Evolutionary conservation across 1,140 invertebrate species (phyloP).

Genomic region (Vollenhovia emeryi): DNA sequence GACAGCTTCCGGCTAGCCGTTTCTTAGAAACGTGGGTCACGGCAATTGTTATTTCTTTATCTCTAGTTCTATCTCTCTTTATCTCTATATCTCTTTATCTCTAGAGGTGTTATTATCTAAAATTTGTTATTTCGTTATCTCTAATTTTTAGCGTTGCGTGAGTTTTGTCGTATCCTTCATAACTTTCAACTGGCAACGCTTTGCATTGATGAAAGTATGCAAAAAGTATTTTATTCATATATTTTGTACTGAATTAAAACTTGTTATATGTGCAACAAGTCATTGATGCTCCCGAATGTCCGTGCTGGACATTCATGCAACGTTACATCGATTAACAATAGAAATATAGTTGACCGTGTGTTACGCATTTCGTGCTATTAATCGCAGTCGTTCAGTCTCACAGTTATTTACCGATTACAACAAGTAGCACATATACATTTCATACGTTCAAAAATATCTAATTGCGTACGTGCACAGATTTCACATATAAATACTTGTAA

Average conservation of each 20-base stretch:
- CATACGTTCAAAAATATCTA: not conserved
- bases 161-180: not conserved
- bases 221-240: not conserved
- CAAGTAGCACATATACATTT: not conserved
- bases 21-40: not conserved
- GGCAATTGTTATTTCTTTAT: not conserved
- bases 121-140: too few species aligned
- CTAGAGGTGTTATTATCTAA: too few species aligned
- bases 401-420: slow-evolving; percentile 11
- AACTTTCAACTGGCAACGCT: not conserved
- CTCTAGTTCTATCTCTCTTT: not conserved
- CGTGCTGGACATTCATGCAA: not conserved
- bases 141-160: not conserved
- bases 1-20: not conserved
- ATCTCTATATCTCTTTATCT: not conserved
- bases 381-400: slow-evolving; percentile 1
- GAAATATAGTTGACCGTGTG: not conserved
- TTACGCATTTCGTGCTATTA: slow-evolving; percentile 20
- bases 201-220: not conserved
- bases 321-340: slow-evolving; percentile 1
- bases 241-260: not conserved
- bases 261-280: not conserved
- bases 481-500: not conserved
- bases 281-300: not conserved
- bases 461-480: not conserved